Evolutionary conservation across 1,140 invertebrate genomes (phyloP).

Genomic region (Macrocentrus cingulum): DNA sequence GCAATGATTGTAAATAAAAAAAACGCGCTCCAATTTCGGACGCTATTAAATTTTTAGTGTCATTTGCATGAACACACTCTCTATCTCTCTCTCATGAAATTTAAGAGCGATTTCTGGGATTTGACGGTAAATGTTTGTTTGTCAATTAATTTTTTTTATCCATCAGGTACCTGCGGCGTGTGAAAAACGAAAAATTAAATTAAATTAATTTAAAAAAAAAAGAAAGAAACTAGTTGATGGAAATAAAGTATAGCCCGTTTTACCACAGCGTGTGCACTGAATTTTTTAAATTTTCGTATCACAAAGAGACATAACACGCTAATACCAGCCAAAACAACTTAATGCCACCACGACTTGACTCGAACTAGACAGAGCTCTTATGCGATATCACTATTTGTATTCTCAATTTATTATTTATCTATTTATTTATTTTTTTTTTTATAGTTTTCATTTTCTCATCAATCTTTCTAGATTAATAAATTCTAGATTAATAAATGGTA

Average conservation of each 20-base stretch:
- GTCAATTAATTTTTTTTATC: constrained; percentile 42
- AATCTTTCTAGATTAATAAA: constrained; percentile 49
- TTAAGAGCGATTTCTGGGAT: neutral
- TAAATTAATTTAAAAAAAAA: no score
- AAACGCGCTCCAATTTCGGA: constrained; percentile 9
- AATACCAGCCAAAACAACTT: constrained; percentile 38
- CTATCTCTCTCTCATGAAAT: no score
- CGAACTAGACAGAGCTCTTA: constrained; percentile 30
- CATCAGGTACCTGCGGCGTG: constrained; percentile 55
- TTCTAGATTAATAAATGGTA: constrained; percentile 59
- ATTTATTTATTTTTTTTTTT: constrained; percentile 26
- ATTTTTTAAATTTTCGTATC: constrained; percentile 27
- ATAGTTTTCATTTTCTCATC: constrained; percentile 28
- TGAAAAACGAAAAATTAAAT: constrained; percentile 28
- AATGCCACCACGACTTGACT: constrained; percentile 40
- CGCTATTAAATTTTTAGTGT: no score
- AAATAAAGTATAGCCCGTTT: constrained; percentile 22
- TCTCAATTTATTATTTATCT: constrained; percentile 24
- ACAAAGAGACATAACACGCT: constrained; percentile 37
- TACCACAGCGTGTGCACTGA: constrained; percentile 24
- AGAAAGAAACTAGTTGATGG: constrained; percentile 33
- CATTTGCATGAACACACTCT: no score
- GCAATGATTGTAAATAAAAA: constrained; percentile 1
- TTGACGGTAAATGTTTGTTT: constrained; percentile 3
- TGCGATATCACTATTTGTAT: constrained; percentile 14